These are phyloP conservation scores for Drosophila sp. DNA, from an alignment of 1,140 invertebrate species.

Conservation along the genomic window DNA sequence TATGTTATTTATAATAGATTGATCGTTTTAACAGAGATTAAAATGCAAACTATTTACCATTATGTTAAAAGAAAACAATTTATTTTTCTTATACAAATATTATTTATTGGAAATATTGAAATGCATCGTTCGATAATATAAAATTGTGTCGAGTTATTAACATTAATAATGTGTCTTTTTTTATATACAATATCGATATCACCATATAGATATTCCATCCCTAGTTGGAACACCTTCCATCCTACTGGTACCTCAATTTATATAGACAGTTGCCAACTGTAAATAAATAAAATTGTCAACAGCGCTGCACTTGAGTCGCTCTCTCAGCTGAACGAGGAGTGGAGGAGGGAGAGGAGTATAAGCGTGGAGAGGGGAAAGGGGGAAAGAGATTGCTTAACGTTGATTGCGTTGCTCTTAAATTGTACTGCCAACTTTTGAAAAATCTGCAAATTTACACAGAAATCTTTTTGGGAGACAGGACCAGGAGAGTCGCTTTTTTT, in stretches of 20 bases:
- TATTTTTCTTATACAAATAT: too few relatives aligned
- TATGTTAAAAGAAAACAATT: too few relatives aligned
- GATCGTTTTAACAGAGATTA: too few relatives aligned
- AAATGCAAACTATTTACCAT: too few relatives aligned
- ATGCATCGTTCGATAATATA: too few relatives aligned
- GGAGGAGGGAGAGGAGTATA: slow-evolving; percentile 29
- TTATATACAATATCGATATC: too few relatives aligned
- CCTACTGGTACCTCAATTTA: slow-evolving; percentile 67
- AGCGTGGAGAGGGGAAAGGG: background rate
- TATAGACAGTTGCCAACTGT: slow-evolving; percentile 81
- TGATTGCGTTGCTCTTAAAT: slow-evolving; percentile 82
- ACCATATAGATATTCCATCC: too few relatives aligned
- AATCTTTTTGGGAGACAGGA: slow-evolving; percentile 66
- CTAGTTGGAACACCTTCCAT: background rate
- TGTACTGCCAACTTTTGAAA: slow-evolving; percentile 81
- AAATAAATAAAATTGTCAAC: slow-evolving; percentile 83
- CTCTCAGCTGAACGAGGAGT: background rate
- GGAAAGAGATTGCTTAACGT: slow-evolving; percentile 68
- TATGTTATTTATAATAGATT: too few relatives aligned
- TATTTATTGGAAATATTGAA: too few relatives aligned
- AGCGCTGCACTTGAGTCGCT: slow-evolving; percentile 53
- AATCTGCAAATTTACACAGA: slow-evolving; percentile 80
- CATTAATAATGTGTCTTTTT: too few relatives aligned
- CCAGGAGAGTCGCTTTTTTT: background rate
- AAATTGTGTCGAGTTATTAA: too few relatives aligned